Conservation (phyloP, 2,113 vertebrate genomes). For the Lagopus leucura region DNA sequence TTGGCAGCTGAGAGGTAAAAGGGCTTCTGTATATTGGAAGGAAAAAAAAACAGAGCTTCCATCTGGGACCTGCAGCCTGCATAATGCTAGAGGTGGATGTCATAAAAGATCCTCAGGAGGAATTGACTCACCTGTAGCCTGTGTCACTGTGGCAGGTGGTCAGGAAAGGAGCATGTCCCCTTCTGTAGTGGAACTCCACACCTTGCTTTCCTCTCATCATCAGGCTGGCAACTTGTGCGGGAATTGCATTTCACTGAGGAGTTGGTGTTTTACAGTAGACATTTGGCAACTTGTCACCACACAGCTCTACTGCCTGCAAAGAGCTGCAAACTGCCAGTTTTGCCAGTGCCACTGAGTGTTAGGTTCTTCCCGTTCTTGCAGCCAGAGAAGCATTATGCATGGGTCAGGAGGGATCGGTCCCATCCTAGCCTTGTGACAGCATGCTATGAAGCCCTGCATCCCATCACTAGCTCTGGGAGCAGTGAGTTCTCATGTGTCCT, state of each 20-base stretch:
- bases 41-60: constrained; percentile 22
- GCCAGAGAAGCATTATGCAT: not conserved
- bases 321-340: not conserved
- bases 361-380: not conserved
- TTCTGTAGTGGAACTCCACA: not conserved
- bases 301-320: not conserved
- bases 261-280: not conserved
- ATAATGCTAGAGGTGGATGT: not conserved
- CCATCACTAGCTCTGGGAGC: fast-evolving
- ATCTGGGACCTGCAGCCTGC: not conserved
- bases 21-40: not conserved
- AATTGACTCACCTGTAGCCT: not conserved
- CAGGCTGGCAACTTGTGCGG: fast-evolving
- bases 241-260: fast-evolving
- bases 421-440: not conserved
- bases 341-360: not conserved
- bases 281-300: fast-evolving
- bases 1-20: constrained; percentile 32
- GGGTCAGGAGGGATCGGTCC: not conserved
- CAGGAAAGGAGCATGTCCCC: not conserved
- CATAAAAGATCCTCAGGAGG: not conserved
- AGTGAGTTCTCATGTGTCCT: fast-evolving
- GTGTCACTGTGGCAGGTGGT: not conserved
- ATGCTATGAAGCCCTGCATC: not conserved
- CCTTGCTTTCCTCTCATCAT: not conserved